Percentiles rank a stretch among this genome's conserved stretches.
phyloP scores from a whole-genome alignment of 2,113 vertebrate species.

The Triplophysa rosa region DNA sequence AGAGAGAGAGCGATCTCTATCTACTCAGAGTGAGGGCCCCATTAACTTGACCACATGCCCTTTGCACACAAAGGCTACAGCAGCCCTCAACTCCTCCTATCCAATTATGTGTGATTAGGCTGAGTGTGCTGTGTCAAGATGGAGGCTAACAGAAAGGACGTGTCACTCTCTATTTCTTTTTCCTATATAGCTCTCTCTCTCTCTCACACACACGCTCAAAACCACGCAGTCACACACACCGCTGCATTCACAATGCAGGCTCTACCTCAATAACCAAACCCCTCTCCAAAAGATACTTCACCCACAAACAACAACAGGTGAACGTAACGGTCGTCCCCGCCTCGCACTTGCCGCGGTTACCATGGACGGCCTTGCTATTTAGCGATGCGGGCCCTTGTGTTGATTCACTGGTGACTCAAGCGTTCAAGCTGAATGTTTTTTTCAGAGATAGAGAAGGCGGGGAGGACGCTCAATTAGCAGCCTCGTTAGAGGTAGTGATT shows the following conservation, averaged over 20 bases:
- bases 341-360: conserved; percentile 1
- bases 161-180: conserved; percentile 33
- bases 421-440: conserved; percentile 44
- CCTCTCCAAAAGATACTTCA: conserved; percentile 64
- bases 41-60: conserved; percentile 63
- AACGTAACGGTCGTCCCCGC: background rate
- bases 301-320: background rate
- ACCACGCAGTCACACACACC: conserved; percentile 27
- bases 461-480: conserved; percentile 50
- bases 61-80: conserved; percentile 81
- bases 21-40: conserved; percentile 69
- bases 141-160: conserved; percentile 76
- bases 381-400: conserved; percentile 18
- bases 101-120: conserved; percentile 95
- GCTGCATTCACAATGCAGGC: background rate
- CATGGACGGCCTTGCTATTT: conserved; percentile 18
- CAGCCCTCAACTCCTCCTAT: conserved; percentile 87
- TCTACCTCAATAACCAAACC: conserved; percentile 28
- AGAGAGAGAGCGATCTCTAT: conserved; percentile 61
- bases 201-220: conserved; percentile 1
- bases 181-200: background rate
- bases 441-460: conserved; percentile 41
- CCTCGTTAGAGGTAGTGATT: conserved; percentile 50
- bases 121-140: conserved; percentile 92
- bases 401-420: conserved; percentile 42